These are phyloP conservation scores for Numenius arquata DNA, from an alignment of 2,113 vertebrate species.

Conservation along the genomic window DNA sequence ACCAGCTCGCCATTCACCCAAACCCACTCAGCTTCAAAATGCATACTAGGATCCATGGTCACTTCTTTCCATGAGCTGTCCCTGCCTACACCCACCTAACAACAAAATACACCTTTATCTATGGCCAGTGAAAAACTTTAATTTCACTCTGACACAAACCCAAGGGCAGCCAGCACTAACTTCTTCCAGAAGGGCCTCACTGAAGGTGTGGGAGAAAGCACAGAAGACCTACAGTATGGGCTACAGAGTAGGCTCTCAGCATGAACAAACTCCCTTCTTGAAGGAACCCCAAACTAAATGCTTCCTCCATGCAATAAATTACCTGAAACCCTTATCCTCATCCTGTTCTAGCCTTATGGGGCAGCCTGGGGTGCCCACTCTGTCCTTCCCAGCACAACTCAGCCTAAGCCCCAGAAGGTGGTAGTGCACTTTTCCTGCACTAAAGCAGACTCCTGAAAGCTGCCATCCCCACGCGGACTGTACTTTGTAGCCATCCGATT, in stretches of 20 bases:
- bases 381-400: not conserved
- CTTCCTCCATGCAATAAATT: not conserved
- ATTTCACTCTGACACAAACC: not conserved
- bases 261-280: not conserved
- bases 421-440: not conserved
- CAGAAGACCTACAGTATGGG: not conserved
- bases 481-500: not conserved
- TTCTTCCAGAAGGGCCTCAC: not conserved
- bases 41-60: not conserved
- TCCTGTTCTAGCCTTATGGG: not conserved
- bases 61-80: not conserved
- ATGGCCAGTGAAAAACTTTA: not conserved
- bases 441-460: not conserved
- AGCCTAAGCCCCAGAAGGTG: not conserved
- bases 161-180: not conserved
- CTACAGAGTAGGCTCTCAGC: not conserved
- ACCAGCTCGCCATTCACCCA: not conserved
- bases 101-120: conserved; percentile 9
- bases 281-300: not conserved
- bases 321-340: not conserved
- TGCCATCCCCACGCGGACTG: not conserved
- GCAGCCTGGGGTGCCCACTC: not conserved
- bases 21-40: not conserved
- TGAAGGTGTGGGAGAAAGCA: not conserved
- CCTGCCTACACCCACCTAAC: not conserved